A percentile compares a stretch with the other conserved stretches of the same genome.
phyloP scores from a whole-genome alignment of 1,140 invertebrate genomes.

The Drosophila persimilis region DNA sequence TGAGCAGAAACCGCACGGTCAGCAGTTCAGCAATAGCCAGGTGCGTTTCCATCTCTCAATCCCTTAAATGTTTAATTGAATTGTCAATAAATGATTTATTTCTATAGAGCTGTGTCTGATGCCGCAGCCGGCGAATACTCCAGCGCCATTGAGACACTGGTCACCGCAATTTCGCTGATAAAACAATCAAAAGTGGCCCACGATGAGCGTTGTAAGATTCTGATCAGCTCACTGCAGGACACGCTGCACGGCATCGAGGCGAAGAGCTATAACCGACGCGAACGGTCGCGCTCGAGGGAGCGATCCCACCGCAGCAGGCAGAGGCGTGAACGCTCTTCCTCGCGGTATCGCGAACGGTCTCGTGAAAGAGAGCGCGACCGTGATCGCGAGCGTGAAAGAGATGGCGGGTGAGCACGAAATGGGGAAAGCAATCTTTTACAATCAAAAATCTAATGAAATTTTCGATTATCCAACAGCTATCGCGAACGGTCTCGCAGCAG shows the following conservation, averaged over 20 bases:
- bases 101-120: constrained; percentile 94
- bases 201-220: constrained; percentile 98
- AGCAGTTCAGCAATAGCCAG: constrained; percentile 97
- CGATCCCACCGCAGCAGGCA: constrained; percentile 87
- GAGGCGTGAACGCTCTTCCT: constrained; percentile 91
- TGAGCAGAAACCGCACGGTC: constrained; percentile 98
- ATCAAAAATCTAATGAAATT: not conserved
- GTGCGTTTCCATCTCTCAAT: constrained; percentile 26
- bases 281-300: constrained; percentile 89
- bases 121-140: constrained; percentile 98
- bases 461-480: constrained; percentile 73
- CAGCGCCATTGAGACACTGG: constrained; percentile 98
- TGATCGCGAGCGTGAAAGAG: constrained; percentile 87
- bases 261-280: constrained; percentile 82
- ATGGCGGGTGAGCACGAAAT: constrained; percentile 83
- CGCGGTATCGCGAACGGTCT: constrained; percentile 88
- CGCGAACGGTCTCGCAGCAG: constrained; percentile 85
- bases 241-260: constrained; percentile 90
- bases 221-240: constrained; percentile 98
- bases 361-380: constrained; percentile 87
- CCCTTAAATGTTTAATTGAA: constrained; percentile 2
- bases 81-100: not conserved
- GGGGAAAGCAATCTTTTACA: not conserved
- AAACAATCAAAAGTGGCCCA: constrained; percentile 99
- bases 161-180: constrained; percentile 99